Conservation (phyloP, 2,113 vertebrate species). For the Myocastor coypus region DNA sequence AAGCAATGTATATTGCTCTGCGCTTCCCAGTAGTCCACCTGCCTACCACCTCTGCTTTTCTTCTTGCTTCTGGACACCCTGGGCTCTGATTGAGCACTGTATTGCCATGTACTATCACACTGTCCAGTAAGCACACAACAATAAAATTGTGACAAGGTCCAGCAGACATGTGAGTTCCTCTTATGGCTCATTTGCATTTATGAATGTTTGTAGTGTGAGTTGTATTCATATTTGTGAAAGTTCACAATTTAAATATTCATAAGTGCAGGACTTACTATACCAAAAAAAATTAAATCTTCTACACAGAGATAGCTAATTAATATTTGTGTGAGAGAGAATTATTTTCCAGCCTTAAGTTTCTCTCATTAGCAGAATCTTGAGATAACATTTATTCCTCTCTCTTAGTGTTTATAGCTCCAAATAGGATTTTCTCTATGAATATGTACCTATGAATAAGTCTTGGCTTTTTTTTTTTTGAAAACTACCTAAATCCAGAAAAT, state of each 20-base stretch:
- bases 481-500: constrained; percentile 25
- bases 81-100: neutral
- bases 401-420: neutral
- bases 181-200: neutral
- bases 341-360: neutral
- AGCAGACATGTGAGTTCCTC: neutral
- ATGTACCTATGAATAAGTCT: neutral
- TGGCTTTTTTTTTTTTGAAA: neutral
- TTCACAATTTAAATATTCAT: neutral
- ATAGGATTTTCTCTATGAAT: neutral
- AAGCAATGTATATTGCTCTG: neutral
- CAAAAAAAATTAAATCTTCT: constrained; percentile 23
- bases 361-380: neutral
- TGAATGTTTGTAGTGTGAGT: neutral
- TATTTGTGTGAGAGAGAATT: constrained; percentile 26
- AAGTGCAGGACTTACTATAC: neutral
- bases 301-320: neutral
- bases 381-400: constrained; percentile 16
- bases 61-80: neutral
- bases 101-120: neutral
- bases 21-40: neutral
- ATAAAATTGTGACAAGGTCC: neutral
- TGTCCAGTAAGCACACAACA: neutral
- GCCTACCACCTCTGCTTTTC: neutral
- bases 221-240: neutral